Conservation (phyloP, 2,888 invertebrate genomes). For the Lypha dubia region DNA sequence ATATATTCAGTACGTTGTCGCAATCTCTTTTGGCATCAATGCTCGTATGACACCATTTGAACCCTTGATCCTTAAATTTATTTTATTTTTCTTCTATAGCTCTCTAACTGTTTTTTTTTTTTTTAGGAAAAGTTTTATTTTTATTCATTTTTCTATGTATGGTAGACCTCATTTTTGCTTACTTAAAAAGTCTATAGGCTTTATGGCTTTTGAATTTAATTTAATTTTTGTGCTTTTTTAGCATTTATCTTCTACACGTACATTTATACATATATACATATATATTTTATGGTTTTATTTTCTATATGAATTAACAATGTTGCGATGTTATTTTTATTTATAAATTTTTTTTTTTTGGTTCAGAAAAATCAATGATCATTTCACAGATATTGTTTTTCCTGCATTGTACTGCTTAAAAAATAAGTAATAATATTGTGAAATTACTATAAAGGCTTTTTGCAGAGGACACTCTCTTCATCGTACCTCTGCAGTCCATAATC, state of each 20-base stretch:
- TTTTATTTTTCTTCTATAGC: constrained; percentile 19
- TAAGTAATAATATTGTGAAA: too few species aligned
- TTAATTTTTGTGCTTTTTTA: constrained; percentile 36
- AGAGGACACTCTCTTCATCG: too few species aligned
- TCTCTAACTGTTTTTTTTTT: not conserved
- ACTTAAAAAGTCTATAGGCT: constrained; percentile 52
- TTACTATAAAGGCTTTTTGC: too few species aligned
- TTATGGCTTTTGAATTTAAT: constrained; percentile 62
- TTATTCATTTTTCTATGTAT: not conserved
- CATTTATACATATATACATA: too few species aligned
- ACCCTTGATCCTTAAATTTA: constrained; percentile 45
- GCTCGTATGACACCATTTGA: constrained; percentile 47
- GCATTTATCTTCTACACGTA: constrained; percentile 51
- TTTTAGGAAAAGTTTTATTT: constrained; percentile 23
- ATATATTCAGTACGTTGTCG: not conserved
- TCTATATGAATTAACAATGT: not conserved
- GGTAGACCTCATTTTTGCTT: constrained; percentile 47
- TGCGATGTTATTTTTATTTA: too few species aligned
- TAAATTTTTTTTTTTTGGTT: too few species aligned
- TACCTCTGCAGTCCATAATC: too few species aligned
- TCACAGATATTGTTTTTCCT: too few species aligned
- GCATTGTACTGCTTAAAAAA: too few species aligned
- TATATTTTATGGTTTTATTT: constrained; percentile 29
- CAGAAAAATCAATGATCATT: too few species aligned
- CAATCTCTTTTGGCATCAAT: constrained; percentile 1